These are phyloP conservation scores for Chrysopa pallens DNA, from an alignment of 1,140 invertebrate species.

Conservation along the genomic window DNA sequence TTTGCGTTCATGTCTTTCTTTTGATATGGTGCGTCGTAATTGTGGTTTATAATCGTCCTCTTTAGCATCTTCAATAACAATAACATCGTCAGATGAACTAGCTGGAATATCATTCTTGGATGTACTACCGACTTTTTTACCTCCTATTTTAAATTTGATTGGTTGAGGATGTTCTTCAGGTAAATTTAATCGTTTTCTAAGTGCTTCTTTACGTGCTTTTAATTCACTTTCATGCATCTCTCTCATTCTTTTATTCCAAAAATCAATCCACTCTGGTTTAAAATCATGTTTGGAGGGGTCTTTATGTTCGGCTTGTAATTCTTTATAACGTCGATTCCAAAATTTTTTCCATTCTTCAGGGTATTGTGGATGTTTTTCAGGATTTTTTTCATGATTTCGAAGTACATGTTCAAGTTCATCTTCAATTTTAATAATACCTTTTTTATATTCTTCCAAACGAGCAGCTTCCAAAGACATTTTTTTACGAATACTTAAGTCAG, in stretches of 20 bases:
- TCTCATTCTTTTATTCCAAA: slow-evolving; percentile 62
- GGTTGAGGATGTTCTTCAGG: slow-evolving; percentile 15
- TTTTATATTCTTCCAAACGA: slow-evolving; percentile 11
- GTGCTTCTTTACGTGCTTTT: slow-evolving; percentile 31
- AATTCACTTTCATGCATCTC: slow-evolving; percentile 53
- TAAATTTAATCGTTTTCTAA: slow-evolving; percentile 22
- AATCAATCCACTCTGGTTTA: slow-evolving; percentile 71
- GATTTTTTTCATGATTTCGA: slow-evolving; percentile 60
- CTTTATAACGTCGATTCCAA: slow-evolving; percentile 64
- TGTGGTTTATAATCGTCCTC: slow-evolving; percentile 13
- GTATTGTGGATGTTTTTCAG: slow-evolving; percentile 70
- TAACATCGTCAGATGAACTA: slow-evolving; percentile 13
- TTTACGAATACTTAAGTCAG: neutral
- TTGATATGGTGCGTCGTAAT: neutral
- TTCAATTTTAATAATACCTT: slow-evolving; percentile 22
- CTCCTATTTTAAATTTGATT: slow-evolving; percentile 17
- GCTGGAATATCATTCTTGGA: neutral
- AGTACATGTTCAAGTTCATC: slow-evolving; percentile 34
- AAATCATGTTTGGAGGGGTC: slow-evolving; percentile 64
- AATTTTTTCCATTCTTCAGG: slow-evolving; percentile 76
- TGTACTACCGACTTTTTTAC: slow-evolving; percentile 1
- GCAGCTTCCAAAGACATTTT: neutral
- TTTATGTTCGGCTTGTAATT: slow-evolving; percentile 53
- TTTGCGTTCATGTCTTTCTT: neutral
- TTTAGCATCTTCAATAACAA: slow-evolving; percentile 16